A percentile compares a stretch with the other conserved stretches of the same genome.
These are phyloP conservation scores for Tetragonisca angustula DNA, from an alignment of 2,888 invertebrate genomes.

Conservation along the genomic window DNA sequence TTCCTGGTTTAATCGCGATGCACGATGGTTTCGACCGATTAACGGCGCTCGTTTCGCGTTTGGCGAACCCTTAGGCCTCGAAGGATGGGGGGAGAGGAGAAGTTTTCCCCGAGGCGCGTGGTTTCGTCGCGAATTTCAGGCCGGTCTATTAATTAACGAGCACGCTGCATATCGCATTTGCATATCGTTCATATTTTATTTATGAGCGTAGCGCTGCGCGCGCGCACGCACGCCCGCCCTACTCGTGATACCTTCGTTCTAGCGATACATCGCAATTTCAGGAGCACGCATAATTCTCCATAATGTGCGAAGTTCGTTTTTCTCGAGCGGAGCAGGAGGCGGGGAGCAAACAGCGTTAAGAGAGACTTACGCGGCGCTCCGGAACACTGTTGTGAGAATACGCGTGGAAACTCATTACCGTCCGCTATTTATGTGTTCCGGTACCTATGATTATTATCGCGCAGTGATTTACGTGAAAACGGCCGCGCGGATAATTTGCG, in stretches of 20 bases:
- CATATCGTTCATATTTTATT: conserved; percentile 59
- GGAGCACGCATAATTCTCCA: conserved; percentile 50
- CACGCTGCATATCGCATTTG: conserved; percentile 45
- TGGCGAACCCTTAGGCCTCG: neutral
- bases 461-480: conserved; percentile 49
- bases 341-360: conserved; percentile 11
- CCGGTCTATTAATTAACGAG: conserved; percentile 55
- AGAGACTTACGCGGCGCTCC: conserved; percentile 32
- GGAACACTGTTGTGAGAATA: conserved; percentile 20
- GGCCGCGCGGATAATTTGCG: conserved; percentile 50
- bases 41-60: conserved; percentile 15
- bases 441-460: conserved; percentile 60
- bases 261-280: conserved; percentile 47
- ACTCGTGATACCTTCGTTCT: neutral
- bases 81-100: neutral
- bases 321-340: neutral
- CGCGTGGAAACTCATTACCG: conserved; percentile 48
- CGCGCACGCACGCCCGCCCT: neutral
- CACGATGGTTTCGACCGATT: conserved; percentile 13
- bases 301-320: conserved; percentile 53
- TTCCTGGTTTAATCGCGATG: conserved; percentile 26
- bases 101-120: conserved; percentile 15
- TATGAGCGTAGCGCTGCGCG: conserved; percentile 12
- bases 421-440: conserved; percentile 53
- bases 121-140: conserved; percentile 38